A percentile compares a stretch with the other conserved stretches of the same genome.
Conservation (phyloP, 2,888 invertebrate genomes). For the Ametastegia equiseti region DNA sequence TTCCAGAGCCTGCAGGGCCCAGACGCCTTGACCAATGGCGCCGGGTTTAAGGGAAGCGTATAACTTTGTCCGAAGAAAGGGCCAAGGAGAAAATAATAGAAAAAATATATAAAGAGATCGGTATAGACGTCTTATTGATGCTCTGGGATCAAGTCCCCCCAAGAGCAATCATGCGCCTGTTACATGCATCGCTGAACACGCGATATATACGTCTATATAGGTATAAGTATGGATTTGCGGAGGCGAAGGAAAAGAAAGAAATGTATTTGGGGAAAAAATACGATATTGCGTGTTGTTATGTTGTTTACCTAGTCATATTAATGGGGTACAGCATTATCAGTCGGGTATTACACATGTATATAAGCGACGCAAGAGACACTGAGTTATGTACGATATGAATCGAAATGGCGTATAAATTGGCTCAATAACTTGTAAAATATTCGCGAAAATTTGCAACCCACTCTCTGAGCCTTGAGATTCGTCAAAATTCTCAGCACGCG, state of each 20-base stretch:
- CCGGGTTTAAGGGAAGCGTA: slow-evolving; percentile 34
- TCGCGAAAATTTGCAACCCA: neutral
- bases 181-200: slow-evolving; percentile 2
- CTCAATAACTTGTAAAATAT: neutral
- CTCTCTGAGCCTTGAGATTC: neutral
- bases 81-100: slow-evolving; percentile 6
- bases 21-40: slow-evolving; percentile 48
- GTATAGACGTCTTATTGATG: neutral
- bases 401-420: neutral
- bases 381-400: neutral
- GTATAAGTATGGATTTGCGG: no score
- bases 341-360: neutral
- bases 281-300: neutral
- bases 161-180: slow-evolving; percentile 4
- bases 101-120: neutral
- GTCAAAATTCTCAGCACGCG: neutral
- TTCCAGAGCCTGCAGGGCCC: slow-evolving; percentile 63
- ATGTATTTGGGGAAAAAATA: neutral
- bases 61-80: neutral
- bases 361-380: neutral
- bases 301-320: neutral
- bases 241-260: neutral
- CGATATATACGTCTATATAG: neutral
- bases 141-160: neutral
- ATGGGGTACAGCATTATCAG: neutral